Conservation (phyloP, 2,888 invertebrate genomes). For the Ashinkailepas kermadecensis region DNA sequence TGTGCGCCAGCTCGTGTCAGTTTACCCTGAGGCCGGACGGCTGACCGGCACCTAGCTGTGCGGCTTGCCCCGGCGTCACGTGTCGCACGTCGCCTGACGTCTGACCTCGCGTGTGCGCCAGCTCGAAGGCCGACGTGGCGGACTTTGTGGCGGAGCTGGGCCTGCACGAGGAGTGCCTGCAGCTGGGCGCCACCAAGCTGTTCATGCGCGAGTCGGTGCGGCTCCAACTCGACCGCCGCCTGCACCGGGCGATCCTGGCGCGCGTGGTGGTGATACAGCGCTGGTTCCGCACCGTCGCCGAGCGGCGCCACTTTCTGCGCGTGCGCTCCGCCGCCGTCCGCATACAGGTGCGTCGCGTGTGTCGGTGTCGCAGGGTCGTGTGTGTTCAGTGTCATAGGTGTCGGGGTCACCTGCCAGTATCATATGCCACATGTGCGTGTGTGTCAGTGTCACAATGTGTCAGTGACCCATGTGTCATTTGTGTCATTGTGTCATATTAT, state of each 20-base stretch:
- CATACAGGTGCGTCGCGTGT: constrained; percentile 52
- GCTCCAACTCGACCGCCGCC: constrained; percentile 77
- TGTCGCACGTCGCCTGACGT: too few relatives aligned
- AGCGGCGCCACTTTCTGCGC: constrained; percentile 66
- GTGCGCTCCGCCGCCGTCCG: constrained; percentile 63
- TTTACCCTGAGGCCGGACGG: not conserved
- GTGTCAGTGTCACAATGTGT: too few relatives aligned
- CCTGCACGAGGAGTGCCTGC: constrained; percentile 81
- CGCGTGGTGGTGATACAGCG: constrained; percentile 85
- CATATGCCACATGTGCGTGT: too few relatives aligned
- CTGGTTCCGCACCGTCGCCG: constrained; percentile 77
- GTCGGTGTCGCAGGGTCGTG: not conserved
- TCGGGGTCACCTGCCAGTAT: too few relatives aligned
- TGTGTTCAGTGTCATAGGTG: too few relatives aligned
- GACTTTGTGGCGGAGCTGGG: constrained; percentile 74
- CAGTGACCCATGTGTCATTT: too few relatives aligned
- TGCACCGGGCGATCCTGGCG: constrained; percentile 89
- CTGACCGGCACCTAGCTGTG: not conserved
- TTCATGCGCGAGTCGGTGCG: constrained; percentile 92
- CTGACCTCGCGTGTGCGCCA: constrained; percentile 40
- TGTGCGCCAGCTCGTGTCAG: too few relatives aligned
- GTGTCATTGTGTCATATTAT: too few relatives aligned
- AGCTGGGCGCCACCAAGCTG: constrained; percentile 79
- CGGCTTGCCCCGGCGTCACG: too few relatives aligned
- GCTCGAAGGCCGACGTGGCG: constrained; percentile 76